Evolutionary conservation across 2,113 vertebrate species (phyloP).

Genomic region (Salminus brasiliensis): DNA sequence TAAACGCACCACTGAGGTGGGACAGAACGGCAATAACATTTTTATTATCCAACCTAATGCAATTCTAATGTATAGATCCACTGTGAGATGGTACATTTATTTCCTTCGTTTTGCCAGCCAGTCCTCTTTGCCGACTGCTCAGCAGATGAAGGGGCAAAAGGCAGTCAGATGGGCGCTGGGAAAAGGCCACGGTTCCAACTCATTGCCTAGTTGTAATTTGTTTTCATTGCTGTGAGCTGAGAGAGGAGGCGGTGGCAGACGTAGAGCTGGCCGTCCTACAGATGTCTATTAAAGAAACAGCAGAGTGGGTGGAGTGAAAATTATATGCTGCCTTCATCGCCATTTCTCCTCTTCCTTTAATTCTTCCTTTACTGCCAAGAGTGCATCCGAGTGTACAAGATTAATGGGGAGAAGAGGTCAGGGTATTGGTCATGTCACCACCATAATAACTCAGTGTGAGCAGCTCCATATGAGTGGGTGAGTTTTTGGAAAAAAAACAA

Average conservation of each 20-base stretch:
- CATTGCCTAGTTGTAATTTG: conserved; percentile 59
- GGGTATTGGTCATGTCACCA: conserved; percentile 3
- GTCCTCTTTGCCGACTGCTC: not conserved
- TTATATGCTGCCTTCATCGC: not conserved
- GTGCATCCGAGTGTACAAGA: conserved; percentile 25
- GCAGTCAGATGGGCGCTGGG: not conserved
- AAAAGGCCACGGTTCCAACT: conserved; percentile 68
- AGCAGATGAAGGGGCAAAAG: not conserved
- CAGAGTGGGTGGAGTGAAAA: not conserved
- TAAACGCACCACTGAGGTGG: not conserved
- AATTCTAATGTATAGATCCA: not conserved
- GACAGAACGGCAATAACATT: not conserved
- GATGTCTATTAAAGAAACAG: not conserved
- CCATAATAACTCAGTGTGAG: conserved; percentile 41
- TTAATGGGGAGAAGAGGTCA: conserved; percentile 44
- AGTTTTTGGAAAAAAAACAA: conserved; percentile 7
- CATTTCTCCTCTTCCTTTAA: conserved; percentile 12
- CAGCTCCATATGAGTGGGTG: conserved; percentile 23
- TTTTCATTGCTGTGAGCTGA: conserved; percentile 44
- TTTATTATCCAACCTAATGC: not conserved
- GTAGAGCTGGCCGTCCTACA: not conserved
- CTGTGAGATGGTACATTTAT: not conserved
- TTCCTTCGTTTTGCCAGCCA: not conserved
- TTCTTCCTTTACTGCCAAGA: conserved; percentile 17
- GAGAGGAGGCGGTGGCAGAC: not conserved